Evolutionary conservation across 1,140 invertebrate species (phyloP), one percentile per base, ranked within the genome.

Genomic region (Oryctes rhinoceros): DNA sequence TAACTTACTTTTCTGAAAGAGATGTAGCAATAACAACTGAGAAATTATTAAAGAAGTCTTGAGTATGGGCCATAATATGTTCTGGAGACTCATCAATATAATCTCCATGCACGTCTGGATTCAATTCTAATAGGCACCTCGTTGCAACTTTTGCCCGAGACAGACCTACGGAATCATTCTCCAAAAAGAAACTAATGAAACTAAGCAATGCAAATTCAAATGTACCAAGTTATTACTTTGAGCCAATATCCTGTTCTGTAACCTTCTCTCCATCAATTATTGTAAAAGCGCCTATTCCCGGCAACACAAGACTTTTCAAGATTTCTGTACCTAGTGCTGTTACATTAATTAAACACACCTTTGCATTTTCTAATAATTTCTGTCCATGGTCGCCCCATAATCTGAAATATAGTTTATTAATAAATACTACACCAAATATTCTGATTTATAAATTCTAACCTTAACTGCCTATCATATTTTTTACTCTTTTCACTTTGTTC

Each of bases 371-470:
- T 59, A 99, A 89, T 9, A 94, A 90, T 80, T 91, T 87, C 89
- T 99, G 98, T 0, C 98, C 98, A 90, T 99, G 96, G 88, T 99
- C 98, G 80, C 98, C 98, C 98, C 98, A 99, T 84, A 99, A 91
- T 87, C 97, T 94, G 83, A 67, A 87, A 87, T 81, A 81, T 67
- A 76, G 62, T 81, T 30, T 1, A 15, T 59, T 18, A 35, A 15
- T 75, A 75, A 47, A 44, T 44, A 44, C 9, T 7, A 44, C 39
- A 10, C 35, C 35, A 3, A 77, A 47, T 20, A 80, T 71, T 20
- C 78, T 76, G 62, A 77, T 24, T 20, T 76, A 47, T 15, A 35
- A 13, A 53, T 59, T 76, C 78, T 85, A 90, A 94, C 94, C 94
- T 93, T 75, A 97, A 88, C 89, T 98, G 96, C 81, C 96, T 90